Conservation (phyloP, 1,140 invertebrate genomes). For the Apis florea region DNA sequence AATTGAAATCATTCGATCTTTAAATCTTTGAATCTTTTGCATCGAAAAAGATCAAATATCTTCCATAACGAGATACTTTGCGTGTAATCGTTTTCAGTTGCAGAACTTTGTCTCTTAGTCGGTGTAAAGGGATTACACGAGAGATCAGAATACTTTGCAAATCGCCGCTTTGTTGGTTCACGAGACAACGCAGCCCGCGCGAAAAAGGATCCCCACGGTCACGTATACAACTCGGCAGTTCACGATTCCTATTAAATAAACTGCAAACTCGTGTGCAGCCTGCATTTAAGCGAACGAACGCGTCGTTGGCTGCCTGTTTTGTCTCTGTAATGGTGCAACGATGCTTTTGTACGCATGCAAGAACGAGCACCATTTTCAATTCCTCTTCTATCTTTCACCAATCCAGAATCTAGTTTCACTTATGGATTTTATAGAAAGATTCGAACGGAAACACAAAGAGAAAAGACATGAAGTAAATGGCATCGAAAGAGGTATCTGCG, state of each 20-base stretch:
- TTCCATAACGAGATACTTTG: too few species aligned
- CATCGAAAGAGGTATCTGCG: too few species aligned
- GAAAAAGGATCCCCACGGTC: neutral
- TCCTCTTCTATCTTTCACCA: neutral
- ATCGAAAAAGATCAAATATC: neutral
- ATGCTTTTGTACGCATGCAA: slow-evolving; percentile 1
- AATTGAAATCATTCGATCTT: too few species aligned
- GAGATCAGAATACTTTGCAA: neutral
- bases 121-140: neutral
- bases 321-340: slow-evolving; percentile 6
- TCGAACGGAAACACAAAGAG: neutral
- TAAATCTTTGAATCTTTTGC: too few species aligned
- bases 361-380: neutral
- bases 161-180: neutral
- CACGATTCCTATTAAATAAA: slow-evolving; percentile 21
- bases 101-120: neutral
- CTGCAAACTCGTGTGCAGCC: neutral
- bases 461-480: neutral
- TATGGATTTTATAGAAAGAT: neutral
- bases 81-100: neutral
- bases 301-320: neutral
- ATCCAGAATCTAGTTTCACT: neutral
- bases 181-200: neutral
- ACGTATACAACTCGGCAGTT: neutral
- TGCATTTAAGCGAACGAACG: slow-evolving; percentile 14